Evolutionary conservation across 1,140 invertebrate species (phyloP).

Genomic region (Saccostrea echinata): DNA sequence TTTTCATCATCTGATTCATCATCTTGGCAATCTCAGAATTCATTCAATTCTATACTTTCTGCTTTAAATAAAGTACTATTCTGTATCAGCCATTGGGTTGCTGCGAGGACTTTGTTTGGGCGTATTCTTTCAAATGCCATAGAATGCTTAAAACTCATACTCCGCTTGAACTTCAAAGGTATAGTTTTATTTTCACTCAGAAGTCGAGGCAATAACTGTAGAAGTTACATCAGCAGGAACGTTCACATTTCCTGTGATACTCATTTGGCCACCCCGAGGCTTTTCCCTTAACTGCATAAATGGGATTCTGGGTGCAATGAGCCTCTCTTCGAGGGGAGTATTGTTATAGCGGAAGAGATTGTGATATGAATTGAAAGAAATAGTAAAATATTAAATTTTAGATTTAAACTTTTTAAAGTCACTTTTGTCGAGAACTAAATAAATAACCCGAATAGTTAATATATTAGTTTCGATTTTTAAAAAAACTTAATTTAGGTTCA

Average conservation of each 20-base stretch:
- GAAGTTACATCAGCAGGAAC: slow-evolving; percentile 52
- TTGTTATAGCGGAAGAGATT: no score
- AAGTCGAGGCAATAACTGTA: slow-evolving; percentile 52
- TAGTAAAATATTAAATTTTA: no score
- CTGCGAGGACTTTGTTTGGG: slow-evolving; percentile 39
- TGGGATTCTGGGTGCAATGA: slow-evolving; percentile 49
- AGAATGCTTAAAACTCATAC: slow-evolving; percentile 51
- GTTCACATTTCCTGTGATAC: slow-evolving; percentile 51
- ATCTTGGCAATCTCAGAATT: slow-evolving; percentile 1
- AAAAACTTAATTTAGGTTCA: no score
- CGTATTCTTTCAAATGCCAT: slow-evolving; percentile 49
- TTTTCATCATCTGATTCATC: not conserved
- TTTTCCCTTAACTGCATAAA: slow-evolving; percentile 59
- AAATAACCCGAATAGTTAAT: no score
- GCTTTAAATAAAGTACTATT: slow-evolving; percentile 43
- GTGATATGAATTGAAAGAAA: no score
- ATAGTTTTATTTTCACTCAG: slow-evolving; percentile 48
- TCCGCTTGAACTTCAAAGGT: slow-evolving; percentile 50
- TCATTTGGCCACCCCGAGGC: slow-evolving; percentile 52
- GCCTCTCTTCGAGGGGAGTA: slow-evolving; percentile 56
- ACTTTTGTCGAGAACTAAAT: no score
- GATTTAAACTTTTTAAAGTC: no score
- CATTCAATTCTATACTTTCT: slow-evolving; percentile 44
- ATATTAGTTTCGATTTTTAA: no score
- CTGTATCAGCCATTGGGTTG: slow-evolving; percentile 41